These are phyloP conservation scores for Spondyliosoma cantharus DNA, from an alignment of 2,797 vertebrate species.

Conservation along the genomic window DNA sequence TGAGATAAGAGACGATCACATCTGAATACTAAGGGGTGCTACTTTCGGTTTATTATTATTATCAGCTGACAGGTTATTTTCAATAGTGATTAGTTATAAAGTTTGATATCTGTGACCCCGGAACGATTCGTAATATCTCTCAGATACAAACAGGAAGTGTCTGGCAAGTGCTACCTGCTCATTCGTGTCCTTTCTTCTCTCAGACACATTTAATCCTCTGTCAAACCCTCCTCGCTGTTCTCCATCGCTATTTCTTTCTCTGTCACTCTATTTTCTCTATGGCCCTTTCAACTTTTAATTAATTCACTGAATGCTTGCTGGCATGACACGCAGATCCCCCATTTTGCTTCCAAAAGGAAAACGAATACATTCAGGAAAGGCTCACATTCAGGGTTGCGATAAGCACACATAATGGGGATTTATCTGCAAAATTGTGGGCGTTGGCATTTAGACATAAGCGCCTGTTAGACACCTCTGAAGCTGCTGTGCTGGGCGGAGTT, in stretches of 20 bases:
- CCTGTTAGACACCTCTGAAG: slow-evolving; percentile 48
- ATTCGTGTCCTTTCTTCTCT: neutral
- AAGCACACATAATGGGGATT: slow-evolving; percentile 61
- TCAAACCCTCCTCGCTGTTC: slow-evolving; percentile 10
- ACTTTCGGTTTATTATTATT: neutral
- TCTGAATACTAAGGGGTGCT: neutral
- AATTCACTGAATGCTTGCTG: slow-evolving; percentile 60
- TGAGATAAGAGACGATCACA: neutral
- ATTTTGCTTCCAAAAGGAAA: slow-evolving; percentile 46
- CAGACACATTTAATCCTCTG: slow-evolving; percentile 16
- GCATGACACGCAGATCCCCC: slow-evolving; percentile 47
- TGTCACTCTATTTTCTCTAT: slow-evolving; percentile 32
- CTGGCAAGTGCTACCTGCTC: slow-evolving; percentile 4
- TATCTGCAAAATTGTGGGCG: slow-evolving; percentile 58
- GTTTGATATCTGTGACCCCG: neutral
- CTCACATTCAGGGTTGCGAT: slow-evolving; percentile 62
- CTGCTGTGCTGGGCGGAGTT: slow-evolving; percentile 25
- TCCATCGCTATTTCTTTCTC: slow-evolving; percentile 40
- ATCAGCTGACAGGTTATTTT: neutral
- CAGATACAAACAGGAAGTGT: slow-evolving; percentile 5
- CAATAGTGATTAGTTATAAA: neutral
- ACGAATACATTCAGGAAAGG: slow-evolving; percentile 46
- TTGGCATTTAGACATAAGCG: slow-evolving; percentile 48
- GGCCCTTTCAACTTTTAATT: slow-evolving; percentile 66
- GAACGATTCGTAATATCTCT: neutral